These are phyloP conservation scores for Acanthopleura granulata DNA, from an alignment of 2,888 invertebrate species.

Conservation along the genomic window DNA sequence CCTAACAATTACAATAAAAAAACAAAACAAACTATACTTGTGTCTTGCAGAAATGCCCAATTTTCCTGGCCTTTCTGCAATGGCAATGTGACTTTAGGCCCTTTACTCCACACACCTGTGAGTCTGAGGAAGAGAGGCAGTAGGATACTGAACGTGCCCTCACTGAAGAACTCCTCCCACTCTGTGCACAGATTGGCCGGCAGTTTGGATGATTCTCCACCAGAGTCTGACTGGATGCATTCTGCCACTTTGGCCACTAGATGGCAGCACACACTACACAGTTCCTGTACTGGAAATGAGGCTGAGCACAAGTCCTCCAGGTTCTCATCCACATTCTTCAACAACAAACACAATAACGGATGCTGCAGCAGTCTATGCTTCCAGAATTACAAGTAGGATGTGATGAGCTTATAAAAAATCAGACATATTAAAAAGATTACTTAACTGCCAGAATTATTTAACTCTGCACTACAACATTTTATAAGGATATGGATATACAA, in stretches of 20 bases:
- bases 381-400: no score
- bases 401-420: no score
- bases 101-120: slow-evolving; percentile 48
- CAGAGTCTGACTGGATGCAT: slow-evolving; percentile 55
- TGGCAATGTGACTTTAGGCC: no score
- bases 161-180: slow-evolving; percentile 84
- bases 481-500: no score
- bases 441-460: no score
- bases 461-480: no score
- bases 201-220: slow-evolving; percentile 29
- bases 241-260: slow-evolving; percentile 64
- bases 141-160: slow-evolving; percentile 75
- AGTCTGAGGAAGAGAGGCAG: slow-evolving; percentile 73
- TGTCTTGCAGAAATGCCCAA: no score
- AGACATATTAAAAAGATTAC: no score
- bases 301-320: slow-evolving; percentile 23
- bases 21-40: no score
- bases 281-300: slow-evolving; percentile 36
- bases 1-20: no score
- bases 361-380: no score
- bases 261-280: slow-evolving; percentile 41
- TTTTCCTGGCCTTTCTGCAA: no score
- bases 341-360: not conserved
- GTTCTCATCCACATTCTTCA: slow-evolving; percentile 42
- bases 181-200: slow-evolving; percentile 75